Conservation (phyloP, 2,797 vertebrate genomes). For the Spheniscus humboldti region DNA sequence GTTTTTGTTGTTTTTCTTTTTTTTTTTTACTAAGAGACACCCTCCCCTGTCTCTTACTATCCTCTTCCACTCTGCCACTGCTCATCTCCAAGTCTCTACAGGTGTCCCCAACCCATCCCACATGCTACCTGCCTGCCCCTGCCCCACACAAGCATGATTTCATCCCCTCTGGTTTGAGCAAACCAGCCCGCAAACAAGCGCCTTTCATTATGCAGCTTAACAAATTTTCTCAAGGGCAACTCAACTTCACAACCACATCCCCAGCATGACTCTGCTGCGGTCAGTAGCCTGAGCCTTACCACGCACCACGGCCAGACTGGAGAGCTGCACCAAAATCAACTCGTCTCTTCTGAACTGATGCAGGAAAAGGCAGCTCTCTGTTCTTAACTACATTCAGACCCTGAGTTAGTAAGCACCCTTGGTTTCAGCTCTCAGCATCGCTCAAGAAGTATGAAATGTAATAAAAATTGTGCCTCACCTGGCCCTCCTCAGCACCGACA, state of each 20-base stretch:
- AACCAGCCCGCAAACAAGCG: not conserved
- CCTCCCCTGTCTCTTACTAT: not conserved
- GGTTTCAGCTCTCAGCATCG: not conserved
- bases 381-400: not conserved
- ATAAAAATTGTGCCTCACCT: not conserved
- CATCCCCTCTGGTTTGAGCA: not conserved
- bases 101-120: not conserved
- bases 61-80: not conserved
- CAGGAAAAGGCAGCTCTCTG: not conserved
- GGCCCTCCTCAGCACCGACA: not conserved
- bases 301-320: accelerated
- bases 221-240: not conserved
- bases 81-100: not conserved
- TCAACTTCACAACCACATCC: not conserved
- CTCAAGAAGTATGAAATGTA: not conserved
- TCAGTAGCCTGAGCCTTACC: not conserved
- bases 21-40: not conserved
- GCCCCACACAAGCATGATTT: not conserved
- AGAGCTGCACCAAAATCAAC: not conserved
- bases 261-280: accelerated
- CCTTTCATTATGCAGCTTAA: not conserved
- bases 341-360: not conserved
- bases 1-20: not conserved
- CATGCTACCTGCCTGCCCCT: not conserved
- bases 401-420: not conserved